Base-by-base conservation (phyloP, 2,797 vertebrate species). In the Enteromius argenteus region DNA sequence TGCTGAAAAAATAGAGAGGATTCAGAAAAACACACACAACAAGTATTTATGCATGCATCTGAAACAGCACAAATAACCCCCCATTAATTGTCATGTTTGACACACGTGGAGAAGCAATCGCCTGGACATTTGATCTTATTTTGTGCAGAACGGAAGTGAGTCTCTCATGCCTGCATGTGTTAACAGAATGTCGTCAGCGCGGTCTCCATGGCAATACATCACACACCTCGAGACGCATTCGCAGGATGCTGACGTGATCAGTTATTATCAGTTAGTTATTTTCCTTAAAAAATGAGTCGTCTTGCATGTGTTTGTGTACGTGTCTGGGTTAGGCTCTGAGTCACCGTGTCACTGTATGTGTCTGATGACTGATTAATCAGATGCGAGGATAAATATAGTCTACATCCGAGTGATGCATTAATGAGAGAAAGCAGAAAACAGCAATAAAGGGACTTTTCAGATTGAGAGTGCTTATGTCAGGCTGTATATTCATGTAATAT, bases 171-270 rank as follows among this genome's bases (percentile, higher is more conserved):
- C 21, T 39, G 37, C 44, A 42, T 68, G 35, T 76, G 49, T 69
- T 53, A 58, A 30, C 75, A 74, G 69, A 79, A 17, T 75, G 78
- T 67, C 58, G 30, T 56, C 49, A 80, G 15, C 6, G 1, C 37
- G 5, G 69, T 88, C 80, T 88, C 87, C 83, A 85, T 88, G 83
- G 85, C 68, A 78, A 85, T 75, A 4, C 53, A 56, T 80, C 74
- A 80, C 83, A 78, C 78, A 82, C 19, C n/a, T 15, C 46, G 4
- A 62, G 49, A 80, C 37, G 37, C 37, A 44, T 84, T 77, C 74
- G 21, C 62, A 39, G 62, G 73, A 68, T 30, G 75, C 79, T 80
- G 74, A 84, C 62, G 74, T 67, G n/a, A 80, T 83, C 27, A 80
- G 44, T 83, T 67, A 69, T 68, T 86, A 80, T 83, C 27, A 83